Percentiles rank a stretch among this genome's conserved stretches.
Conservation (phyloP, 1,140 invertebrate genomes). For the Brachionus koreanus region DNA sequence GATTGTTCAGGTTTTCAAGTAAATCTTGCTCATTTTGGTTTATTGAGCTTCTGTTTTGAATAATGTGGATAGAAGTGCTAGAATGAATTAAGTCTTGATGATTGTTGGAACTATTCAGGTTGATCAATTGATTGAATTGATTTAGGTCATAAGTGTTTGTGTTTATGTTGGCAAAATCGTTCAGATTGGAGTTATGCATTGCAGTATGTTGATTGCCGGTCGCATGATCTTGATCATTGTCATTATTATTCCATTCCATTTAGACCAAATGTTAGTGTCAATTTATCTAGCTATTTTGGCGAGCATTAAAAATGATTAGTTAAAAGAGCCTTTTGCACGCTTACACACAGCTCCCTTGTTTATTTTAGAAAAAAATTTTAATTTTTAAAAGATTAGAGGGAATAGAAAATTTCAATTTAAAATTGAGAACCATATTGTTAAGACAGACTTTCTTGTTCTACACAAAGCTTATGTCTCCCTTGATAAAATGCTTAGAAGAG, state of each 20-base stretch:
- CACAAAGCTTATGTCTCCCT: background rate
- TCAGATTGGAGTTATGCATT: background rate
- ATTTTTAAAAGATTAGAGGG: slow-evolving; percentile 30
- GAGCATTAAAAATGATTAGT: background rate
- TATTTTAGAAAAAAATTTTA: background rate
- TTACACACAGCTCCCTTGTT: background rate
- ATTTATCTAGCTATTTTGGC: slow-evolving; percentile 14
- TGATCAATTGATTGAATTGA: slow-evolving; percentile 22
- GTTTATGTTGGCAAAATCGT: slow-evolving; percentile 27
- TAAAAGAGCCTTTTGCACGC: background rate
- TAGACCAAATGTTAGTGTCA: background rate
- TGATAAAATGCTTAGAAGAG: background rate
- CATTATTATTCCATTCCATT: slow-evolving; percentile 29
- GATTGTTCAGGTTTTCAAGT: background rate
- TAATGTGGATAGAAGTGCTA: background rate
- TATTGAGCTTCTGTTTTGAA: background rate
- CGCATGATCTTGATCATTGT: background rate
- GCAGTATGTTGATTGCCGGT: background rate
- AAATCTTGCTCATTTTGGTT: background rate
- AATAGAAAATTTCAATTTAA: background rate
- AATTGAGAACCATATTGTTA: background rate
- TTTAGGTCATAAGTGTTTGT: slow-evolving; percentile 16
- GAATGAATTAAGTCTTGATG: background rate
- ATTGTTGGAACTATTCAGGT: background rate
- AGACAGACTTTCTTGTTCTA: background rate